Evolutionary conservation across 2,888 invertebrate genomes (phyloP).

Genomic region (Drosophila emarginata): DNA sequence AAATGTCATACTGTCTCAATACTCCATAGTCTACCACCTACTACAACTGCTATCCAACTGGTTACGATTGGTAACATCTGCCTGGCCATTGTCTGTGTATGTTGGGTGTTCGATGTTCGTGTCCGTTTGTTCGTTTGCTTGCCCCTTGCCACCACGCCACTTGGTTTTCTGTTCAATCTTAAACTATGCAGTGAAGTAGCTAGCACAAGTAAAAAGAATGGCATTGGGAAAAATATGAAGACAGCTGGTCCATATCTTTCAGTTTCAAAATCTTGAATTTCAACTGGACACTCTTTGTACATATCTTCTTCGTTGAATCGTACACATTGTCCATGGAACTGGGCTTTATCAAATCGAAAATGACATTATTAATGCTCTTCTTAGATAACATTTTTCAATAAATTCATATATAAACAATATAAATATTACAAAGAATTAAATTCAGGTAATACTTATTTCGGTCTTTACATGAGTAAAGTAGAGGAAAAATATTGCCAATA

Average conservation of each 20-base stretch:
- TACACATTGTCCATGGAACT: background rate
- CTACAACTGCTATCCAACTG: background rate
- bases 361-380: background rate
- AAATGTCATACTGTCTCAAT: conserved; percentile 51
- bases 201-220: background rate
- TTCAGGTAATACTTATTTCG: too few species aligned
- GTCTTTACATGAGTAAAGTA: background rate
- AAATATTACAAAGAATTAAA: too few species aligned
- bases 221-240: background rate
- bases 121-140: background rate
- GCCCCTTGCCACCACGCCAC: background rate
- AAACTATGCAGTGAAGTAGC: background rate
- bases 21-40: conserved; percentile 11
- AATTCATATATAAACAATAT: too few species aligned
- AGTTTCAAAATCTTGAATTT: background rate
- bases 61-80: conserved; percentile 4
- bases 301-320: background rate
- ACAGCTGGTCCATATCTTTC: conserved; percentile 2
- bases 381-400: too few species aligned
- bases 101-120: background rate
- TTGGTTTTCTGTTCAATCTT: background rate
- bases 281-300: background rate
- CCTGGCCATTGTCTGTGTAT: conserved; percentile 4
- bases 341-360: background rate
- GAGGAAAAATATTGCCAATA: background rate